Conservation (phyloP, 2,888 invertebrate genomes). For the Malthinus flaveolus region DNA sequence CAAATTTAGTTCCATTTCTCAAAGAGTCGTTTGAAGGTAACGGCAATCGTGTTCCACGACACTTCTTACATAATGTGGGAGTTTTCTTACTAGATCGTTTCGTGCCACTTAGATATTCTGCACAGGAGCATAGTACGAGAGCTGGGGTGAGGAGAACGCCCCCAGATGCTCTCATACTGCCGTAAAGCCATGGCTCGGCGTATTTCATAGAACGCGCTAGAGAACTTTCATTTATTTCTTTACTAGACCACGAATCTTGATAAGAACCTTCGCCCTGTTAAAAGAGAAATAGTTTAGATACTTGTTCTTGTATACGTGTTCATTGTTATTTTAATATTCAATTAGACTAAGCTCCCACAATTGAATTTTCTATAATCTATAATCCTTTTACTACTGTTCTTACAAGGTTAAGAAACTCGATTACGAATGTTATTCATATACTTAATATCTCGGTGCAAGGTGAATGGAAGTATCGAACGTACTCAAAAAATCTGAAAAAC, state of each 20-base stretch:
- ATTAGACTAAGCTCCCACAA: background rate
- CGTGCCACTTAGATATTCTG: constrained; percentile 78
- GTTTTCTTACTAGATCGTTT: constrained; percentile 72
- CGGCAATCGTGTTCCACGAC: constrained; percentile 78
- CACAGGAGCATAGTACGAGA: constrained; percentile 79
- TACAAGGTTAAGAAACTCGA: no score
- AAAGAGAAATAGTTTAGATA: background rate
- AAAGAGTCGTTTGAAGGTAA: constrained; percentile 57
- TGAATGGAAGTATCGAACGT: no score
- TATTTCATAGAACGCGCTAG: constrained; percentile 83
- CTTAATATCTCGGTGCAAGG: no score
- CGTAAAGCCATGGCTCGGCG: constrained; percentile 84
- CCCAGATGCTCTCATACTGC: constrained; percentile 65
- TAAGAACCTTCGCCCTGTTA: constrained; percentile 43
- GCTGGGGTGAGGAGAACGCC: constrained; percentile 58
- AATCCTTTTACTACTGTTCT: background rate
- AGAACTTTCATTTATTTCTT: constrained; percentile 64
- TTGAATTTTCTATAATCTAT: background rate
- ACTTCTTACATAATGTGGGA: constrained; percentile 80
- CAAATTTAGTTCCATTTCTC: constrained; percentile 57
- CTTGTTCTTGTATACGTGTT: no score
- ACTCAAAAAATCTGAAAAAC: no score
- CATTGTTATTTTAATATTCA: no score
- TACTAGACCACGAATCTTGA: constrained; percentile 44
- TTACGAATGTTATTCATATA: no score